A percentile compares a stretch with the other conserved stretches of the same genome.
Conservation (phyloP, 2,797 vertebrate genomes). For the Pogoniulus pusillus region DNA sequence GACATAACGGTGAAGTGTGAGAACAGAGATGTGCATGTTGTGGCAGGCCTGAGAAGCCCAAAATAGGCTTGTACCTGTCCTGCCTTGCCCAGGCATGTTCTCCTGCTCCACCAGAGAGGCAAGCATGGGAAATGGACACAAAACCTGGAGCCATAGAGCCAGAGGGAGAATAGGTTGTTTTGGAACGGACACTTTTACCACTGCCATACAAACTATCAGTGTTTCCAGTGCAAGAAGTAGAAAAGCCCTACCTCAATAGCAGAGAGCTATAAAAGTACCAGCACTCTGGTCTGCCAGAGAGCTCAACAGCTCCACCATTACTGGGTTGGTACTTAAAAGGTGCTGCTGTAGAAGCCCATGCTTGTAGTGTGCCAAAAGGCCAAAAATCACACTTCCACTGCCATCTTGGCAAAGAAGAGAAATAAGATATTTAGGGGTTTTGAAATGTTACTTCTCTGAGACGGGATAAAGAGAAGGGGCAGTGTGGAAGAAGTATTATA, state of each 20-base stretch:
- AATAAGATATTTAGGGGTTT: not conserved
- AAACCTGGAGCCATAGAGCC: too few relatives aligned
- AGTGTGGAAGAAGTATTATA: not conserved
- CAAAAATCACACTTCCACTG: not conserved
- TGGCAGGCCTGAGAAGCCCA: too few relatives aligned
- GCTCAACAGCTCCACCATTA: rapidly evolving
- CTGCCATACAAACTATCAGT: not conserved
- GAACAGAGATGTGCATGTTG: not conserved
- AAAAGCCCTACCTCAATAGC: rapidly evolving
- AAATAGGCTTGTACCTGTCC: too few relatives aligned
- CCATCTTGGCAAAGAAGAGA: not conserved
- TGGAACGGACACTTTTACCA: not conserved
- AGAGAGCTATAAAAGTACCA: not conserved
- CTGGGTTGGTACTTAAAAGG: not conserved
- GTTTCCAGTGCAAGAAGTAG: not conserved
- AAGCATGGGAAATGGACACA: too few relatives aligned
- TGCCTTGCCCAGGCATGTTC: too few relatives aligned
- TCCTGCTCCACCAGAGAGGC: too few relatives aligned
- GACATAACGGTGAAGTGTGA: not conserved
- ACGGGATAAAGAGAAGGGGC: not conserved
- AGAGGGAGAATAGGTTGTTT: too few relatives aligned
- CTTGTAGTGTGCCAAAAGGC: rapidly evolving
- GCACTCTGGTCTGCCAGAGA: not conserved
- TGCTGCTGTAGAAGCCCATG: not conserved
- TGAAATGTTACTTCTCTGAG: not conserved